Evolutionary conservation across 2,888 invertebrate genomes (phyloP).

Genomic region (Drosophila ustulata): DNA sequence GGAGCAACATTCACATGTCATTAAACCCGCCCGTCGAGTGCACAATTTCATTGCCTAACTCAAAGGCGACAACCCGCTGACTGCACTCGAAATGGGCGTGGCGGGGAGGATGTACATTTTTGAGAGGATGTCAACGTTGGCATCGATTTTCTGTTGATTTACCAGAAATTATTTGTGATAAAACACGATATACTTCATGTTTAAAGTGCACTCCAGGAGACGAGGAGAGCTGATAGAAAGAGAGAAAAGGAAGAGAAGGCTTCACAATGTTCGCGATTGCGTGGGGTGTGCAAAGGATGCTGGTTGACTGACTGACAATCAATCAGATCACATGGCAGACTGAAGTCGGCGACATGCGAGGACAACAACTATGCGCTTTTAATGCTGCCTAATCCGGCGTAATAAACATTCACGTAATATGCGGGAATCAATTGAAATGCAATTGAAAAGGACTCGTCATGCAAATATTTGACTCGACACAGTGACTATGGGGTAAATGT

Average conservation of each 20-base stretch:
- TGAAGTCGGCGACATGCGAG: conserved; percentile 49
- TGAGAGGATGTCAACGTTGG: conserved; percentile 46
- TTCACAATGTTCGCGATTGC: neutral
- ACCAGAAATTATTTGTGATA: conserved; percentile 83
- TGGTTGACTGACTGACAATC: conserved; percentile 62
- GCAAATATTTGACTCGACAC: conserved; percentile 74
- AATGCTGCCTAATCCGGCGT: conserved; percentile 80
- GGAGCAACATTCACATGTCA: conserved; percentile 40
- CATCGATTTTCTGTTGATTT: conserved; percentile 83
- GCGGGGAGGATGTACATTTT: conserved; percentile 39
- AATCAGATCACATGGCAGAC: conserved; percentile 74
- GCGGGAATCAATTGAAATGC: conserved; percentile 74
- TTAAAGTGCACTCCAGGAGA: conserved; percentile 75
- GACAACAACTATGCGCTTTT: conserved; percentile 62
- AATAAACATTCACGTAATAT: conserved; percentile 73
- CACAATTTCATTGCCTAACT: conserved; percentile 35
- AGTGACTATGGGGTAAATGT: conserved; percentile 34
- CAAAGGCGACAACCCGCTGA: conserved; percentile 47
- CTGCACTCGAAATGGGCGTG: conserved; percentile 39
- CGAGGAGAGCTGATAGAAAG: conserved; percentile 28
- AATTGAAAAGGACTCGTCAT: conserved; percentile 72
- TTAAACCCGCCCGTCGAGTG: conserved; percentile 49
- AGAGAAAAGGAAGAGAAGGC: neutral
- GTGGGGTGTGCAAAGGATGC: conserved; percentile 15
- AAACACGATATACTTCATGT: conserved; percentile 83